A percentile compares a stretch with the other conserved stretches of the same genome.
Evolutionary conservation across 2,888 invertebrate genomes (phyloP).

Genomic region (Prosapia bicincta): DNA sequence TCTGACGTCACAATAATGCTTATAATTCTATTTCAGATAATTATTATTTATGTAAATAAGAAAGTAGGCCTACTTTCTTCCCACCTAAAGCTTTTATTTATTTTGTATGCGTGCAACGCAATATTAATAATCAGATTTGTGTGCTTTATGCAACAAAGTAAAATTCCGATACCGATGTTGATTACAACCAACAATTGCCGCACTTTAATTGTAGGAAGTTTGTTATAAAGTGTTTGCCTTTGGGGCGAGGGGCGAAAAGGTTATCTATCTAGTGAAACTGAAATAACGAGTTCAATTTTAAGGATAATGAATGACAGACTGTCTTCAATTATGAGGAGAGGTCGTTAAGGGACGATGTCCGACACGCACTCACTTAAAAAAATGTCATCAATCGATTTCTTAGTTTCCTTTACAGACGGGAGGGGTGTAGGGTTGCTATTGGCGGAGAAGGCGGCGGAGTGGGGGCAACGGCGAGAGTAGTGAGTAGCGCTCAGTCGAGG

Average conservation of each 20-base stretch:
- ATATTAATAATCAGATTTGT: no score
- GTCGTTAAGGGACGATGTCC: constrained; percentile 21
- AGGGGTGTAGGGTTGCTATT: not conserved
- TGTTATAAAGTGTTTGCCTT: not conserved
- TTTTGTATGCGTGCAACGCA: no score
- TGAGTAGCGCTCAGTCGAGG: constrained; percentile 12
- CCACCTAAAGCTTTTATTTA: no score
- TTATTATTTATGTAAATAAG: no score
- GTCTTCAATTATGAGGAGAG: constrained; percentile 28
- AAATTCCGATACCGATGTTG: not conserved
- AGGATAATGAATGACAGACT: constrained; percentile 11
- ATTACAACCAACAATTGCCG: not conserved
- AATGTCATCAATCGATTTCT: constrained; percentile 28
- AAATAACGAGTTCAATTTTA: not conserved
- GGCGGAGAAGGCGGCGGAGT: not conserved
- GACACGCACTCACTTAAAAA: constrained; percentile 27
- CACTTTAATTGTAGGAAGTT: not conserved
- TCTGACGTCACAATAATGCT: no score
- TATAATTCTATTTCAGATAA: no score
- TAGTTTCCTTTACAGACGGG: not conserved
- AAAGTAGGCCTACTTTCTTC: no score
- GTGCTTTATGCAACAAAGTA: no score
- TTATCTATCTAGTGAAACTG: not conserved
- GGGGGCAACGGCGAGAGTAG: not conserved
- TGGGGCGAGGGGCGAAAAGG: not conserved